Conservation (phyloP, 1,140 invertebrate genomes). For the Megathymus violae region DNA sequence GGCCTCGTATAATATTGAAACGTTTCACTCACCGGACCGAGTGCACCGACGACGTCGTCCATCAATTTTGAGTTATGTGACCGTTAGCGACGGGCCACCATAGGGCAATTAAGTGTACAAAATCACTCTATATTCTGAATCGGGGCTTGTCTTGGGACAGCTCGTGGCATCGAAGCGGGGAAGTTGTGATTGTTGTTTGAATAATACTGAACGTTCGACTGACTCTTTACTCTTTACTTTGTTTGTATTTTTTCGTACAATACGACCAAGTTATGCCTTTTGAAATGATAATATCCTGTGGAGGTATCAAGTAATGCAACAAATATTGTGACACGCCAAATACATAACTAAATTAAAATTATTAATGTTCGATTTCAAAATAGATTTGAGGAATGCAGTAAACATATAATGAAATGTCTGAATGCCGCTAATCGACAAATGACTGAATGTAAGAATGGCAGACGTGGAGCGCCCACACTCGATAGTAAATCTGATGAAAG, state of each 20-base stretch:
- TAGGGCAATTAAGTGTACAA: conserved; percentile 38
- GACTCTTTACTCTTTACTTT: conserved; percentile 45
- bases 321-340: neutral
- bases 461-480: conserved; percentile 61
- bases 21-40: no score
- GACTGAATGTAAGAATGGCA: conserved; percentile 62
- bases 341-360: neutral
- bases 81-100: no score
- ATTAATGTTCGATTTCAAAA: neutral
- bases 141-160: conserved; percentile 40
- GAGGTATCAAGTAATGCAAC: conserved; percentile 16
- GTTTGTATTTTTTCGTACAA: conserved; percentile 43
- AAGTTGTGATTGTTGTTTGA: conserved; percentile 66
- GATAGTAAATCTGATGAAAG: conserved; percentile 75
- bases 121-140: conserved; percentile 51
- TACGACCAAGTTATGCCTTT: conserved; percentile 35
- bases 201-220: conserved; percentile 54
- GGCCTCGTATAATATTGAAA: no score
- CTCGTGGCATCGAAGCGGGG: conserved; percentile 47
- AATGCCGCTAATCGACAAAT: conserved; percentile 56
- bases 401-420: conserved; percentile 36
- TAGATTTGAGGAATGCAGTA: conserved; percentile 6
- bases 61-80: no score
- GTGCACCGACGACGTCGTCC: no score
- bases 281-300: conserved; percentile 45